phyloP scores from a whole-genome alignment of 2,113 vertebrate genomes.

The Phasianus colchicus region DNA sequence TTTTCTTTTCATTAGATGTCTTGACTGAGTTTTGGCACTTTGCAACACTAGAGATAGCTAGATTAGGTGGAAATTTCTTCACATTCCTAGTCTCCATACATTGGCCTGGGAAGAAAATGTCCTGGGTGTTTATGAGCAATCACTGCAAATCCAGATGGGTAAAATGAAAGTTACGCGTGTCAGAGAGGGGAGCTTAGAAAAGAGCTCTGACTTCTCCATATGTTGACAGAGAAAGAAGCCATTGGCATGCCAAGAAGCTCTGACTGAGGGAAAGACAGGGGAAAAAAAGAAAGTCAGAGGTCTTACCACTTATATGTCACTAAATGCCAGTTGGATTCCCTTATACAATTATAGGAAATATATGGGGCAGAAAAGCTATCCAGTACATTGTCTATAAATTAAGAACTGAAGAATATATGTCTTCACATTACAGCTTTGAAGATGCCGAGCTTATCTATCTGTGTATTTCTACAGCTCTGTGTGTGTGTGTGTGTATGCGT shows the following conservation, averaged over 20 bases:
- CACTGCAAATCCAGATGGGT: constrained; percentile 32
- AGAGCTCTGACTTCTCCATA: constrained; percentile 18
- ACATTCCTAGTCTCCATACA: neutral
- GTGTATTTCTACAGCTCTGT: neutral
- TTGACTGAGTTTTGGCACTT: neutral
- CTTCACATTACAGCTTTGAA: neutral
- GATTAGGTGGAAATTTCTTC: neutral
- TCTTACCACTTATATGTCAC: neutral
- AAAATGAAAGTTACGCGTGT: neutral
- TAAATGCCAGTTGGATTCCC: neutral
- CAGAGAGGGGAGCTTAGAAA: neutral
- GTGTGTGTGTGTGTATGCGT: neutral
- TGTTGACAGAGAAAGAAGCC: constrained; percentile 28
- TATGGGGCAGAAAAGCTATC: neutral
- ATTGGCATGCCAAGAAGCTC: neutral
- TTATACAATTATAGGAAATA: rapidly evolving
- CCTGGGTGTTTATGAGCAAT: neutral
- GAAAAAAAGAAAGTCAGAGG: neutral
- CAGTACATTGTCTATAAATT: neutral
- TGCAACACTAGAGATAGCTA: neutral
- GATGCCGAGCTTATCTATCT: neutral
- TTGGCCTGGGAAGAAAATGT: neutral
- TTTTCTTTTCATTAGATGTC: neutral
- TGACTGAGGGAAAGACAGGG: neutral
- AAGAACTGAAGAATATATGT: neutral